A percentile compares a stretch with the other conserved stretches of the same genome.
These are phyloP conservation scores for Leptopilina drosophilae DNA, from an alignment of 2,888 invertebrate species.

Conservation along the genomic window DNA sequence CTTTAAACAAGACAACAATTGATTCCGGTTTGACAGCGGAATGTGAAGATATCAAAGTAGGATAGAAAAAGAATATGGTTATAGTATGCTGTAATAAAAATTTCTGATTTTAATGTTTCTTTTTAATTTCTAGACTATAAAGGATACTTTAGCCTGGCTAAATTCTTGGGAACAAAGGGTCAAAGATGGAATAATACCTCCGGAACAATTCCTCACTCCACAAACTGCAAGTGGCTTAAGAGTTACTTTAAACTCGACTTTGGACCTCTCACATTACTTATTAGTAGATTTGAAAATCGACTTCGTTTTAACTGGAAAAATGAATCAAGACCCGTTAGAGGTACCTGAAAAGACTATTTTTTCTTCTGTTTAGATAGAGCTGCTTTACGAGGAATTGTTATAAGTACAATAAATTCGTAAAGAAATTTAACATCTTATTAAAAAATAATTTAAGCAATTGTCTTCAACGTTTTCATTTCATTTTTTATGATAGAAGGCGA, in stretches of 20 bases:
- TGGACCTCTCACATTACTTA: no score
- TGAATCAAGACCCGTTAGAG: slow-evolving; percentile 61
- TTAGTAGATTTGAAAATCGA: no score
- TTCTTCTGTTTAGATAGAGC: no score
- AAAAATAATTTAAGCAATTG: no score
- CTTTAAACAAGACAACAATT: slow-evolving; percentile 34
- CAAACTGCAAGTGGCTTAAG: slow-evolving; percentile 53
- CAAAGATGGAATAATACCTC: slow-evolving; percentile 42
- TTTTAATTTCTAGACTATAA: slow-evolving; percentile 45
- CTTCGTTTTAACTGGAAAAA: slow-evolving; percentile 50
- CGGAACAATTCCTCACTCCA: slow-evolving; percentile 50
- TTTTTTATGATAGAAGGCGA: no score
- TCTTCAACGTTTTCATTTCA: no score
- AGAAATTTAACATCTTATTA: no score
- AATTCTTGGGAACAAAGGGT: slow-evolving; percentile 54
- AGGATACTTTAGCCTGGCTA: slow-evolving; percentile 47
- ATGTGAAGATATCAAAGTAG: slow-evolving; percentile 33
- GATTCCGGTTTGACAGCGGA: slow-evolving; percentile 22
- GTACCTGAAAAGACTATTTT: slow-evolving; percentile 41
- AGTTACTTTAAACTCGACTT: no score
- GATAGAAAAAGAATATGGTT: slow-evolving; percentile 7
- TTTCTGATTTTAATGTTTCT: slow-evolving; percentile 24
- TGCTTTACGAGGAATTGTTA: no score
- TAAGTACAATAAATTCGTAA: no score
- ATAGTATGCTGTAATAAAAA: slow-evolving; percentile 28